phyloP scores from a whole-genome alignment of 2,888 invertebrate species.

The Amblyteles armatorius region DNA sequence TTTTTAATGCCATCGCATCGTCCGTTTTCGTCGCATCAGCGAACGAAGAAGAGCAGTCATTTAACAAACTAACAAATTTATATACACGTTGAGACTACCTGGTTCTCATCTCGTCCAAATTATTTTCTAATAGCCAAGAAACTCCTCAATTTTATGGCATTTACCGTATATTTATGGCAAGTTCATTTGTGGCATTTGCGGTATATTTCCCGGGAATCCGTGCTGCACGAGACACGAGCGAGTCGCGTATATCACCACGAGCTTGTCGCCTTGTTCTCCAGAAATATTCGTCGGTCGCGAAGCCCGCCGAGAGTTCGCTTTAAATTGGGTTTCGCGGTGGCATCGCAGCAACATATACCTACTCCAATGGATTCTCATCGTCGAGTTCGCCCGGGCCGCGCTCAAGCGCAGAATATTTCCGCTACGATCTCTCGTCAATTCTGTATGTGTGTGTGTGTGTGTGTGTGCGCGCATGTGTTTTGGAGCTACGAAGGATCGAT shows the following conservation, averaged over 20 bases:
- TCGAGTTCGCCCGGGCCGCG: background rate
- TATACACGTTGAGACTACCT: background rate
- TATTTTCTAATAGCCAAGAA: background rate
- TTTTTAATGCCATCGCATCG: too few species aligned
- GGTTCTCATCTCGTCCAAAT: background rate
- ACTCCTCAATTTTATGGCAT: background rate
- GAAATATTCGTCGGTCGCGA: constrained; percentile 45
- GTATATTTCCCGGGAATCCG: constrained; percentile 21
- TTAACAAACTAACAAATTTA: background rate
- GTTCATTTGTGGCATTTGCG: background rate
- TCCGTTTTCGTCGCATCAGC: too few species aligned
- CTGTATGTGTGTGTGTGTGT: too few species aligned
- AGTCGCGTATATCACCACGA: background rate
- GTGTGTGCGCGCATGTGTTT: background rate
- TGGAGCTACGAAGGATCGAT: constrained; percentile 22
- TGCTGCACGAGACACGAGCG: background rate
- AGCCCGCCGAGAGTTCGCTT: constrained; percentile 17
- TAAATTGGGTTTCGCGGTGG: constrained; percentile 40
- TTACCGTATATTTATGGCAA: background rate
- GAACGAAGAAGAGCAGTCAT: background rate
- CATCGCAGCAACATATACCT: background rate
- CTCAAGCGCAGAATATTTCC: constrained; percentile 14
- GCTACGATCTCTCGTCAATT: constrained; percentile 2
- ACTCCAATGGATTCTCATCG: background rate
- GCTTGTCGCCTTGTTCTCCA: constrained; percentile 31